Percentiles rank a stretch among this genome's conserved stretches.
These are phyloP conservation scores for Falco peregrinus DNA, from an alignment of 2,797 vertebrate genomes.

Conservation along the genomic window DNA sequence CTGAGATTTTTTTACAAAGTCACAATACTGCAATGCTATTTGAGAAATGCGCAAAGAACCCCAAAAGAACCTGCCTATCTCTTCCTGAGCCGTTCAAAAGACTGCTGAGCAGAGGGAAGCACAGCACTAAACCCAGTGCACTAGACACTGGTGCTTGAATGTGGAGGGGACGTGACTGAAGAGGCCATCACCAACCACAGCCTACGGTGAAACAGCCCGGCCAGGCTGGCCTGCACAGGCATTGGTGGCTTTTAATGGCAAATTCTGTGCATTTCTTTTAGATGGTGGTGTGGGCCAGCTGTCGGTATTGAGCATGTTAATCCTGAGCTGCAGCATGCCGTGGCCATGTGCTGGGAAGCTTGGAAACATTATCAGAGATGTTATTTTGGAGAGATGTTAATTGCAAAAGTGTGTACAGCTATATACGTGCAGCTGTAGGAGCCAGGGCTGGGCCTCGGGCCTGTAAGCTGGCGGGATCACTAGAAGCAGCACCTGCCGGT, in stretches of 20 bases:
- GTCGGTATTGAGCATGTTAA: neutral
- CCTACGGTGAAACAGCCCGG: neutral
- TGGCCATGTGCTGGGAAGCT: neutral
- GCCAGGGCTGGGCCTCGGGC: neutral
- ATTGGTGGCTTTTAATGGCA: neutral
- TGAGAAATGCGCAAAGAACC: neutral
- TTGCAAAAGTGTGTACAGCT: neutral
- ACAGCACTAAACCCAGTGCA: neutral
- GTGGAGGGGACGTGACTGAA: rapidly evolving
- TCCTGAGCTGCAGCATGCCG: neutral
- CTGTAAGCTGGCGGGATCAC: neutral
- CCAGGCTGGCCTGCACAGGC: neutral
- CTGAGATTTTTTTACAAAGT: neutral
- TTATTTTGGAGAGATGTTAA: neutral
- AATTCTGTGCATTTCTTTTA: neutral
- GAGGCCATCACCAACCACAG: rapidly evolving
- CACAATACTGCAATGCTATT: neutral
- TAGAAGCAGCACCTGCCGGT: neutral
- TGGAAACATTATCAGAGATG: neutral
- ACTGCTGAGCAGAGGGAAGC: rapidly evolving
- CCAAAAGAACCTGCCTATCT: neutral
- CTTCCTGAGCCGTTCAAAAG: neutral
- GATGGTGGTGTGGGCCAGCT: rapidly evolving
- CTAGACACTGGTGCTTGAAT: rapidly evolving
- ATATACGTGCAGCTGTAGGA: rapidly evolving